Conservation (phyloP, 1,140 invertebrate genomes). For the Musca vetustissima region DNA sequence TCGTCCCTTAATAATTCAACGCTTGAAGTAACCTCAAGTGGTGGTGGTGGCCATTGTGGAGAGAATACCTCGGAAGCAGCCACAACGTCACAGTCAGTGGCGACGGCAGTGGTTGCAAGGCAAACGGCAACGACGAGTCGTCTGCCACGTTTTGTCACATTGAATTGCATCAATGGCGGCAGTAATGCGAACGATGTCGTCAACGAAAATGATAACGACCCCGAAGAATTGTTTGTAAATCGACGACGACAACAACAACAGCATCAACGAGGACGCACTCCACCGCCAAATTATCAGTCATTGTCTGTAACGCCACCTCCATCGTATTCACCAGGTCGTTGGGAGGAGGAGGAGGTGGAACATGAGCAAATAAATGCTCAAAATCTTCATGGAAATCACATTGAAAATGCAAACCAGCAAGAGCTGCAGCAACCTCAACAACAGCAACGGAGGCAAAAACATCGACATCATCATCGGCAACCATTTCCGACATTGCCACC, state of each 20-base stretch:
- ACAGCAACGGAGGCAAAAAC: no score
- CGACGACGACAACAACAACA: constrained; percentile 2
- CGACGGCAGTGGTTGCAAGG: not conserved
- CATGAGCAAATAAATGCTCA: not conserved
- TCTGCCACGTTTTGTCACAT: constrained; percentile 10
- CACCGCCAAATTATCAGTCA: constrained; percentile 37
- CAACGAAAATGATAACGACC: not conserved
- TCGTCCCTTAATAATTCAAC: constrained; percentile 12
- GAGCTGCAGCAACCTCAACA: constrained; percentile 30
- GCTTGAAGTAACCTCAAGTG: not conserved
- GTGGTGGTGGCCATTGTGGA: not conserved
- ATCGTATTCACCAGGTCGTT: constrained; percentile 35
- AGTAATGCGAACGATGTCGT: not conserved
- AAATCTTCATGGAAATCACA: no score
- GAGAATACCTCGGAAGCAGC: not conserved
- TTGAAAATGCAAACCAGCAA: constrained; percentile 24
- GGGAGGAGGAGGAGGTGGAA: not conserved
- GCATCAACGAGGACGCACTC: constrained; percentile 29
- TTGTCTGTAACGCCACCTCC: constrained; percentile 48
- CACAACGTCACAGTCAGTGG: not conserved
- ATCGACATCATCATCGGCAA: constrained; percentile 29
- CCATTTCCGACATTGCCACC: constrained; percentile 33
- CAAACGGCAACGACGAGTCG: not conserved
- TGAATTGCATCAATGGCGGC: constrained; percentile 9
- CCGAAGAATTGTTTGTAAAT: constrained; percentile 19